phyloP scores from a whole-genome alignment of 2,113 vertebrate genomes.

The Chaenocephalus aceratus region DNA sequence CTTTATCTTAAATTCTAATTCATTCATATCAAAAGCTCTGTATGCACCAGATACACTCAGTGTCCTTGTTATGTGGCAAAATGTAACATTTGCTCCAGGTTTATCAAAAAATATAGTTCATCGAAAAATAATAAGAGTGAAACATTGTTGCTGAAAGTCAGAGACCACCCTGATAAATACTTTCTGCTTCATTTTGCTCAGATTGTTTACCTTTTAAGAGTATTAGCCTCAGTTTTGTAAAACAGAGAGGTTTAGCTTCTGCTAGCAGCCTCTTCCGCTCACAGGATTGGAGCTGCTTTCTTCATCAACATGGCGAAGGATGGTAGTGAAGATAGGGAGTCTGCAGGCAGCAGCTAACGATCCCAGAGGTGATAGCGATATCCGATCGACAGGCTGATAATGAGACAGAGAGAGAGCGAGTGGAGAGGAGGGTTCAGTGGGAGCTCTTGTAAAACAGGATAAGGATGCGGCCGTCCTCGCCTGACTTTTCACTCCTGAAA shows the following conservation, averaged over 20 bases:
- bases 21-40: background rate
- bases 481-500: constrained; percentile 69
- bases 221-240: constrained; percentile 26
- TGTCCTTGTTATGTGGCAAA: constrained; percentile 24
- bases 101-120: background rate
- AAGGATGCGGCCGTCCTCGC: constrained; percentile 58
- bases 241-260: constrained; percentile 8
- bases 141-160: background rate
- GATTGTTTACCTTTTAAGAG: constrained; percentile 19
- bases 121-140: background rate
- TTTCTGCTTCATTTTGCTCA: constrained; percentile 18
- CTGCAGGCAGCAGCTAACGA: constrained; percentile 61
- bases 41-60: background rate
- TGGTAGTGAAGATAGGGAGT: constrained; percentile 22
- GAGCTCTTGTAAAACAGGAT: constrained; percentile 64
- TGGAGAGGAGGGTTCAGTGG: constrained; percentile 59
- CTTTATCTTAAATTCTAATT: no score
- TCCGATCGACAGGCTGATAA: constrained; percentile 72
- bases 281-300: background rate
- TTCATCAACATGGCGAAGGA: constrained; percentile 25
- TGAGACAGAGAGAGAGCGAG: constrained; percentile 66
- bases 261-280: constrained; percentile 16
- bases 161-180: background rate
- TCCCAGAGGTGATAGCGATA: constrained; percentile 72
- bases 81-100: constrained; percentile 18